phyloP scores from a whole-genome alignment of 1,140 invertebrate species.

The Aphaenogaster floridana region DNA sequence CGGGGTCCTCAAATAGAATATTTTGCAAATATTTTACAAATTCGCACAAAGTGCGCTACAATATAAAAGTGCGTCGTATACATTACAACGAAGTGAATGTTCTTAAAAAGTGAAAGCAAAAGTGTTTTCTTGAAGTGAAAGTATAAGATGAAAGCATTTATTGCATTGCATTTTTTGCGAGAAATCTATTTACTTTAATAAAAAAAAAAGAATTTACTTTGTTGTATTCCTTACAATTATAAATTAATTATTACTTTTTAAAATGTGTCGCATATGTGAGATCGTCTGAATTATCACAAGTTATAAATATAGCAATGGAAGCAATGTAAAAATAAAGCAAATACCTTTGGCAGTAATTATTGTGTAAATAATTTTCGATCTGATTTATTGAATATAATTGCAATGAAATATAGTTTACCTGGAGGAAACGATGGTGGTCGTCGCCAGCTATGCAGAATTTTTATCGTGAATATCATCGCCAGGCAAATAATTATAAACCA shows the following conservation, averaged over 20 bases:
- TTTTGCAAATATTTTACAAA: constrained; percentile 14
- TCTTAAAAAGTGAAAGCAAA: neutral
- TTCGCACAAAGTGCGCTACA: neutral
- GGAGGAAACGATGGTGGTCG: constrained; percentile 53
- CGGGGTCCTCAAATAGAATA: constrained; percentile 77
- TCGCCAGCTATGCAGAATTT: neutral
- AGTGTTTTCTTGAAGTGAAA: neutral
- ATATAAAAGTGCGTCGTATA: neutral
- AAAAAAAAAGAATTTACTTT: neutral
- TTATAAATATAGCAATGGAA: neutral
- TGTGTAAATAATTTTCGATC: neutral
- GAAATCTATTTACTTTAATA: neutral
- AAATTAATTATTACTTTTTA: neutral
- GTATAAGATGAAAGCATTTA: neutral
- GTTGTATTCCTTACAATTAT: neutral
- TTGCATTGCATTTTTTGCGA: neutral
- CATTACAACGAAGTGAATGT: neutral
- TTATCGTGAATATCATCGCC: constrained; percentile 20
- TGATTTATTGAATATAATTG: neutral
- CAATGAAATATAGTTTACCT: constrained; percentile 35
- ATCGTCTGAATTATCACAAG: neutral
- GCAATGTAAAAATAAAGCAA: neutral
- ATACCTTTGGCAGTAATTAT: neutral
- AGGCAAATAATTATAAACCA: constrained; percentile 54
- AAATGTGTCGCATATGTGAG: neutral